Percentiles rank a stretch among this genome's conserved stretches.
These are phyloP conservation scores for Stenodema calcarata DNA, from an alignment of 2,888 invertebrate species.

Conservation along the genomic window DNA sequence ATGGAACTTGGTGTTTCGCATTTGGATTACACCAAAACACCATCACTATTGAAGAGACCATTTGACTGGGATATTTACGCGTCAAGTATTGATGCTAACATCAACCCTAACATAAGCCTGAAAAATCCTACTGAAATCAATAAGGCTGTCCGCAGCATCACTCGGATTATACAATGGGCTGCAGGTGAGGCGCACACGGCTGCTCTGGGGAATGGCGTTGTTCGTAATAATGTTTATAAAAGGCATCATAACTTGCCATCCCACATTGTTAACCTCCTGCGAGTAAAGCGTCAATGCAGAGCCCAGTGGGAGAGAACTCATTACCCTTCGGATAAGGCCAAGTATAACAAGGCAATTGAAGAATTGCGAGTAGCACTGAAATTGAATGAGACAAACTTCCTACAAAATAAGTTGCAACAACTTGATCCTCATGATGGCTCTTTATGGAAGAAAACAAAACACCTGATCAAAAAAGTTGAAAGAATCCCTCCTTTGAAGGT, in stretches of 20 bases:
- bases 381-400: too few relatives aligned
- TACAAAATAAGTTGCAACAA: not conserved
- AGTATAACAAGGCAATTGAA: not conserved
- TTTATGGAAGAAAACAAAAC: too few relatives aligned
- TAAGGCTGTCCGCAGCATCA: not conserved
- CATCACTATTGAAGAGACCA: not conserved
- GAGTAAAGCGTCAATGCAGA: not conserved
- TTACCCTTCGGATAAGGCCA: constrained; percentile 1
- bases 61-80: not conserved
- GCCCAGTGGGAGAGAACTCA: not conserved
- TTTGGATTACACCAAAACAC: not conserved
- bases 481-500: not conserved
- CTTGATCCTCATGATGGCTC: not conserved
- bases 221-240: not conserved
- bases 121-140: not conserved
- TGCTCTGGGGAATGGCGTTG: not conserved
- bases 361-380: not conserved
- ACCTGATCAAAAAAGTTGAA: not conserved
- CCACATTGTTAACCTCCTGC: not conserved
- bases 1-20: not conserved
- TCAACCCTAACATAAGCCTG: not conserved
- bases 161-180: not conserved
- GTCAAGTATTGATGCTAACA: not conserved
- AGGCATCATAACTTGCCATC: not conserved
- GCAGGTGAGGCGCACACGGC: not conserved